Base-by-base conservation (phyloP, 2,797 vertebrate species). In the Lepilemur ruficaudatus region DNA sequence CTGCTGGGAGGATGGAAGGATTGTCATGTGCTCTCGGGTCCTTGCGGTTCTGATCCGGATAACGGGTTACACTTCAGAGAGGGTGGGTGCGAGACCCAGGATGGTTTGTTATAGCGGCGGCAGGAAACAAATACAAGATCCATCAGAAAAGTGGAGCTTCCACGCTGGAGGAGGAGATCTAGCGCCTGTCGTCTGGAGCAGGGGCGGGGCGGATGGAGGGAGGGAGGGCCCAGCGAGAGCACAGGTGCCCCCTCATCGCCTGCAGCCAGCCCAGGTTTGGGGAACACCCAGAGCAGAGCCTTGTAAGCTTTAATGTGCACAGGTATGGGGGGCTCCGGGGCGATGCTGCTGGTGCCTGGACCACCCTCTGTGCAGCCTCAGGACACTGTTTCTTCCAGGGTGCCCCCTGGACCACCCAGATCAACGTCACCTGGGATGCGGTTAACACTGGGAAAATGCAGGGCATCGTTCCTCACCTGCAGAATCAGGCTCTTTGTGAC, bases 271-370 rank as follows among this genome's bases (percentile, higher is more conserved):
- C 4, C 1, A 0, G 18, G 59, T 5, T n/a, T 13, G 59, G 5
- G 48, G 48, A 72, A 9, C 22, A 4, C 28, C n/a, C 12, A 9
- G 65, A 20, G 3, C 1, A 9, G 63, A 7, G 32, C 20, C n/a
- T 32, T 7, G 41, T 17, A 28, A 41, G 6, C 55, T 57, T 17
- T 32, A 30, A 11, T 13, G n/a, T n/a, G n/a, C 52, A 18, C 55
- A 32, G 0, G 28, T 57, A 20, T 1, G 2, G 55, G 55, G 22
- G 22, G 55, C 25, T 75, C 35, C 12, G 30, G 15, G 28, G 43
- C 1, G 46, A 32, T 9, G 65, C 13, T 2, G 23, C 12, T 32
- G 41, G 38, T 43, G 63, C 41, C 0, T 0, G 12, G n/a, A 18
- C 12, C 55, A 0, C 2, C 3, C 38, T 50, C 38, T 12, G 41